Percentiles rank a stretch among this genome's conserved stretches.
phyloP scores from a whole-genome alignment of 1,140 invertebrate genomes.

The Sipha flava region DNA sequence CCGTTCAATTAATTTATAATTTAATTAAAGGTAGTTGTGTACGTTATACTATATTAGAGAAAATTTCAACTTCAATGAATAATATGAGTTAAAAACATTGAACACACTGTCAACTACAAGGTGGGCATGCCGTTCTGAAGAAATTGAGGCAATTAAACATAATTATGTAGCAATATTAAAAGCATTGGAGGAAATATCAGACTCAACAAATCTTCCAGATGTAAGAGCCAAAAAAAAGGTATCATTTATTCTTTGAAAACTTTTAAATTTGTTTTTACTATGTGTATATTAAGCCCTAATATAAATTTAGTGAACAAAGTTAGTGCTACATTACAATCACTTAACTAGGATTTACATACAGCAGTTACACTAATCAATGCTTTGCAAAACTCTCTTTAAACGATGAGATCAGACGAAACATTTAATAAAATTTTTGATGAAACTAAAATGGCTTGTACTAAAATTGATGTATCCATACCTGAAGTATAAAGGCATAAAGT shows the following conservation, averaged over 20 bases:
- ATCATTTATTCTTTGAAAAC: slow-evolving; percentile 32
- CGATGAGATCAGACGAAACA: not conserved
- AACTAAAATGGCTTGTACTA: not conserved
- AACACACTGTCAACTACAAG: slow-evolving; percentile 33
- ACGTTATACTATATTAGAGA: slow-evolving; percentile 33
- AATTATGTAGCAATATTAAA: slow-evolving; percentile 16
- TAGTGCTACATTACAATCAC: slow-evolving; percentile 26
- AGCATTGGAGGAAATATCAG: slow-evolving; percentile 1
- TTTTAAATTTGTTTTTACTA: slow-evolving; percentile 33
- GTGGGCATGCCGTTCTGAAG: slow-evolving; percentile 34
- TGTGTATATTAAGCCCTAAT: slow-evolving; percentile 30
- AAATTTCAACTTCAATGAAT: slow-evolving; percentile 28
- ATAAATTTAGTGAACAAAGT: slow-evolving; percentile 33
- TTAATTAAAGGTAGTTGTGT: slow-evolving; percentile 35
- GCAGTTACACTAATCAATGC: not conserved
- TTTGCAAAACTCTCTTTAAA: not conserved
- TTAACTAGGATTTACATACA: slow-evolving; percentile 29
- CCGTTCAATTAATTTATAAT: slow-evolving; percentile 25
- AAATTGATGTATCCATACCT: not conserved
- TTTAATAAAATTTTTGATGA: not conserved
- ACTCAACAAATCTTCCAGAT: slow-evolving; percentile 13
- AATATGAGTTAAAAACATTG: slow-evolving; percentile 28
- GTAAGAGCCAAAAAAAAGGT: slow-evolving; percentile 11
- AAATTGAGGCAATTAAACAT: slow-evolving; percentile 21
- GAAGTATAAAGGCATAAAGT: not conserved